These are phyloP conservation scores for Anguilla marmorata DNA, from an alignment of 2,797 vertebrate species.

Conservation along the genomic window DNA sequence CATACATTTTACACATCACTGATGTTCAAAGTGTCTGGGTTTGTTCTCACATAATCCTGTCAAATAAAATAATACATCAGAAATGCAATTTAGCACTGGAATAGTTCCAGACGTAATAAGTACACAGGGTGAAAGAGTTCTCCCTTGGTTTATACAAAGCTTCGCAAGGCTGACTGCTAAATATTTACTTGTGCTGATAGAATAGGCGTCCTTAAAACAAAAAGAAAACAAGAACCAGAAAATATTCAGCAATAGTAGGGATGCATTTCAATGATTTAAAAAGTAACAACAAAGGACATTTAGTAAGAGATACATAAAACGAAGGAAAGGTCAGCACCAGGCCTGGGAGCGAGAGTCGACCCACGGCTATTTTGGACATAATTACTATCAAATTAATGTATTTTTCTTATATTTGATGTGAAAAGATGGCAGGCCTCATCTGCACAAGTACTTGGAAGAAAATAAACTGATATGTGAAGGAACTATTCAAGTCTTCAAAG, in stretches of 20 bases:
- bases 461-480: not conserved
- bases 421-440: not conserved
- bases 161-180: not conserved
- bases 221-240: not conserved
- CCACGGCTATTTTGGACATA: not conserved
- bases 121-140: not conserved
- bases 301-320: not conserved
- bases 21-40: not conserved
- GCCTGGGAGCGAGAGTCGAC: not conserved
- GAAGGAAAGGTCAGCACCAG: not conserved
- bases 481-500: not conserved
- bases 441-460: not conserved
- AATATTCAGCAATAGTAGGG: not conserved
- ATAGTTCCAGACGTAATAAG: not conserved
- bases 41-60: not conserved
- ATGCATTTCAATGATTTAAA: not conserved
- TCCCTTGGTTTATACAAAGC: not conserved
- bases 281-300: not conserved
- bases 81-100: not conserved
- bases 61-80: not conserved
- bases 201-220: not conserved
- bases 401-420: not conserved
- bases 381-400: not conserved
- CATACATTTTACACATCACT: constrained; percentile 1
- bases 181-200: not conserved